Evolutionary conservation across 1,140 invertebrate species (phyloP), one percentile per base, ranked within the genome.

Genomic region (Camponotus floridanus): DNA sequence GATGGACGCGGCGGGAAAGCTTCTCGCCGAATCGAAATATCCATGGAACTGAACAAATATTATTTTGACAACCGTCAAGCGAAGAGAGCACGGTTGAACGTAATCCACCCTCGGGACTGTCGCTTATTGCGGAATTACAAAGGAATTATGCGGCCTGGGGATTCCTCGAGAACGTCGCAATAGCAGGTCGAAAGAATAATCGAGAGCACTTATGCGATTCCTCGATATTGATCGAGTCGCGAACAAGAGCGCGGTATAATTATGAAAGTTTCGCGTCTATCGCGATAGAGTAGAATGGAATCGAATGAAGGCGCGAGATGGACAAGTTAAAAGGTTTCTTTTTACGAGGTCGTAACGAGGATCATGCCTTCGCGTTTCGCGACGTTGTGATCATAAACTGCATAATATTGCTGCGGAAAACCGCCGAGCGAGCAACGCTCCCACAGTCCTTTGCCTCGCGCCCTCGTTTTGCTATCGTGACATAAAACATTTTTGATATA

Each of bases 331-430:
- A 92, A 92, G 92, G 88, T 91, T 92, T 91, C 90, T 51, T 15
- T 92, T 92, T 92, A 92, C 88, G 92, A 92, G 87, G 89, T 91
- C 91, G 87, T 92, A 91, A 91, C 92, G 71, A 90, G 87, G 84
- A 92, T 91, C 91, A 92, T 85, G 87, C 21, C 86, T 65, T 6
- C 80, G 45, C 48, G 42, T 91, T 85, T 87, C 87, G 85, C 87
- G 76, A 83, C 42, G 67, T 64, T 68, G 86, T 84, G 86, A 92
- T 90, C 92, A 89, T 92, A 92, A 92, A 92, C 73, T 73, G 68
- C 89, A 85, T 91, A 87, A 91, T 86, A 86, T 87, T 86, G 70
- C 70, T 26, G 65, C 70, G 80, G 65, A 86, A 71, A 87, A 86
- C 62, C 59, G 45, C 51, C 73, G 61, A n/a, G 31, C 55, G 39